These are phyloP conservation scores for Zaprionus gabonicus DNA, from an alignment of 1,140 invertebrate genomes.

Conservation along the genomic window DNA sequence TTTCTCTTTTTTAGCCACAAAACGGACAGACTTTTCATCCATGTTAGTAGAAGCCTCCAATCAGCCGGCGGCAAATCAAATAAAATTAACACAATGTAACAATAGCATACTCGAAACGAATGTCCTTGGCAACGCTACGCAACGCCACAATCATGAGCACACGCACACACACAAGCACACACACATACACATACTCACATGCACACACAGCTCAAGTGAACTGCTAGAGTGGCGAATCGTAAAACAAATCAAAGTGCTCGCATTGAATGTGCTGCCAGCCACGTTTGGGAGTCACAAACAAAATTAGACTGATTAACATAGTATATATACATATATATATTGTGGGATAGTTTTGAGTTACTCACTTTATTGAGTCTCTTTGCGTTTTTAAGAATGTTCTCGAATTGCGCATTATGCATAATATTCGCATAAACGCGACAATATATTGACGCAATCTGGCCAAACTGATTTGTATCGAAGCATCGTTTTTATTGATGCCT, in stretches of 20 bases:
- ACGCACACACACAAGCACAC: not conserved
- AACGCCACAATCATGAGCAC: not conserved
- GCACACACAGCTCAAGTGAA: not conserved
- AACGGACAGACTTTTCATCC: constrained; percentile 24
- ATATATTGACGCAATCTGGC: constrained; percentile 1
- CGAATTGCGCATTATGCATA: constrained; percentile 1
- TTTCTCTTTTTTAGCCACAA: constrained; percentile 20
- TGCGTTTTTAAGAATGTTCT: not conserved
- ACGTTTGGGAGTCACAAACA: not conserved
- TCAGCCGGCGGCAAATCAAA: constrained; percentile 43
- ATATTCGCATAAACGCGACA: constrained; percentile 1
- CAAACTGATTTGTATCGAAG: constrained; percentile 6
- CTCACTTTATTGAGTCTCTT: not conserved
- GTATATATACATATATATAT: not conserved
- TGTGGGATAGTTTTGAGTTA: not conserved
- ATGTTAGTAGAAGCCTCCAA: constrained; percentile 31
- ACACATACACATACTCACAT: not conserved
- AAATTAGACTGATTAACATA: not conserved
- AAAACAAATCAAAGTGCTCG: constrained; percentile 24
- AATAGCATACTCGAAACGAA: constrained; percentile 29
- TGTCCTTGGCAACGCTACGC: constrained; percentile 19
- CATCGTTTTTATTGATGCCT: constrained; percentile 49
- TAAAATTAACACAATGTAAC: constrained; percentile 51
- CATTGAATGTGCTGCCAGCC: not conserved
- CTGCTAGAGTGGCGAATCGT: constrained; percentile 11